These are phyloP conservation scores for Knipowitschia caucasica DNA, from an alignment of 2,797 vertebrate genomes.

Conservation along the genomic window DNA sequence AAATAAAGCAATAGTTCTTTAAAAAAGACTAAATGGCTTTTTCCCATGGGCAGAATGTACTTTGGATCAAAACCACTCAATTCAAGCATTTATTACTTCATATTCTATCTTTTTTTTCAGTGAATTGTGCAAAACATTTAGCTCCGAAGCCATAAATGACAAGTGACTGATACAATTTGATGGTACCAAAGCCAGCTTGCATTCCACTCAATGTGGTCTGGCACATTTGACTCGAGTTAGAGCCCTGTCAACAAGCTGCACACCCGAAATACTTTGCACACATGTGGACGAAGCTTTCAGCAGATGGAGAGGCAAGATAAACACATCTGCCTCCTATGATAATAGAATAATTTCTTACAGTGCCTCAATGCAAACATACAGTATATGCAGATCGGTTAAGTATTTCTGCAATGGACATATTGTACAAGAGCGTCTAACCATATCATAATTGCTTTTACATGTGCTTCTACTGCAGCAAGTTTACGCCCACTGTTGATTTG, in stretches of 20 bases:
- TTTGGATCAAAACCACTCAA: too few species aligned
- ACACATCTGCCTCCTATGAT: neutral
- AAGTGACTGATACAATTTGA: conserved; percentile 3
- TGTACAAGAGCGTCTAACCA: too few species aligned
- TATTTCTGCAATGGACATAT: neutral
- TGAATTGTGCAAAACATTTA: conserved; percentile 11
- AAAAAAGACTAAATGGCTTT: too few species aligned
- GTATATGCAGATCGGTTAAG: neutral
- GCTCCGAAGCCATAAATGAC: conserved; percentile 6
- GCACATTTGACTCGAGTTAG: conserved; percentile 6
- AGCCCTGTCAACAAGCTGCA: conserved; percentile 10
- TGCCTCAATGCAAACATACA: neutral
- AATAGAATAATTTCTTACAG: neutral
- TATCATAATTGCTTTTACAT: too few species aligned
- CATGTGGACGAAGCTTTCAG: conserved; percentile 18
- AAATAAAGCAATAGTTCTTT: too few species aligned
- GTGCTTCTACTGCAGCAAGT: too few species aligned
- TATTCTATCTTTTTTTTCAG: too few species aligned
- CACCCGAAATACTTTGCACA: conserved; percentile 8
- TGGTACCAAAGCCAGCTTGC: neutral
- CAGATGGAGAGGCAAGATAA: conserved; percentile 6
- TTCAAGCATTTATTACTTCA: too few species aligned
- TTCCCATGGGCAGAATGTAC: too few species aligned
- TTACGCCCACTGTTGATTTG: too few species aligned
- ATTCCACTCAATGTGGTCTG: conserved; percentile 14